Evolutionary conservation across 2,888 invertebrate species (phyloP).

Genomic region (Nephrotoma flavescens): DNA sequence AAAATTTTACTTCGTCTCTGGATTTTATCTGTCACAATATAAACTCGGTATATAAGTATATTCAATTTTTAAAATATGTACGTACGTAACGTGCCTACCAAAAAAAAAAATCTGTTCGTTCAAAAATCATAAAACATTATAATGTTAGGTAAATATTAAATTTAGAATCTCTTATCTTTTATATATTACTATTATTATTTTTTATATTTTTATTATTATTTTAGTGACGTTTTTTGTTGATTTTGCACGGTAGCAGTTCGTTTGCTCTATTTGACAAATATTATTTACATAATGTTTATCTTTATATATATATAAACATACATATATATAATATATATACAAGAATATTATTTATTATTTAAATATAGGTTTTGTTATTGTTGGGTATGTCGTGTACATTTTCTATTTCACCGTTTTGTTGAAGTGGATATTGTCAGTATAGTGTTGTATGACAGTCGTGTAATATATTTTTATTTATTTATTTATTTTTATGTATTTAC

Average conservation of each 20-base stretch:
- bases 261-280: conserved; percentile 4
- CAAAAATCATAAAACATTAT: neutral
- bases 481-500: neutral
- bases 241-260: conserved; percentile 4
- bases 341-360: neutral
- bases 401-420: neutral
- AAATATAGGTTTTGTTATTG: neutral
- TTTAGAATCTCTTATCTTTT: neutral
- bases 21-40: neutral
- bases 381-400: neutral
- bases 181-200: neutral
- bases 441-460: neutral
- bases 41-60: neutral
- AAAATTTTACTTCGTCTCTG: neutral
- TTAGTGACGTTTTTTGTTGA: conserved; percentile 3
- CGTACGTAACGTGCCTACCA: too few relatives aligned
- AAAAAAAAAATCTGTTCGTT: neutral
- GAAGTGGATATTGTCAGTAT: neutral
- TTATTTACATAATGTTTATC: neutral
- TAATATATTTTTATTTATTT: neutral
- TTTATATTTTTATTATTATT: neutral
- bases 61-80: neutral
- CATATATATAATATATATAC: neutral
- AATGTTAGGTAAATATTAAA: neutral
- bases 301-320: neutral